Evolutionary conservation across 2,113 vertebrate species (phyloP), one percentile per base, ranked within the genome.

Genomic region (Rhinogobius similis): DNA sequence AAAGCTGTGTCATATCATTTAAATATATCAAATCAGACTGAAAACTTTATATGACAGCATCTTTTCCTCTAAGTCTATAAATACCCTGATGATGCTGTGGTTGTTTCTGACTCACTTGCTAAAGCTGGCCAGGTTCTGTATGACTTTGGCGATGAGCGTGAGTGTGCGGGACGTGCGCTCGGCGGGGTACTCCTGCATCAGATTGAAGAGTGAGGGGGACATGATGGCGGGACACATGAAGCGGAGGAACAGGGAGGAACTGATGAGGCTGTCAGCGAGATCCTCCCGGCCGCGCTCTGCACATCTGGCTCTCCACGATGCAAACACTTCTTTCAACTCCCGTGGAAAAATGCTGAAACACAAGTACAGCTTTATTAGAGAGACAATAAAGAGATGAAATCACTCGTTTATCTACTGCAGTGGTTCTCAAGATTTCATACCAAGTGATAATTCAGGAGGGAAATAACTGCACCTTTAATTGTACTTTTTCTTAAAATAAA

Each of bases 41-140:
- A 38, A n/a, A 61, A 61, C 20, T 38, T 58, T 29, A n/a, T 61
- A 32, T 20, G 56, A 10, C 29, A n/a, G 29, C 50, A 56, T 56
- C 13, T 56, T 20, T 18, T 8, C 0, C 20, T n/a, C 58, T n/a
- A n/a, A n/a, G 18, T 61, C 58, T 61, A 61, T 20, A n/a, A 61
- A 61, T 52, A 46, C 18, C 53, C 26, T n/a, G n/a, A 53, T 18
- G 53, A 61, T 7, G 69, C 36, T 41, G 41, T 5, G 62, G 66
- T 26, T 50, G 62, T 75, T 29, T 65, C 68, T 56, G 68, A 92
- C 97, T 97, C 91, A 98, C 97, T 98, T 99, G 94, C 90, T 94
- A 91, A 98, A 97, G 94, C 95, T 98, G 94, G 97, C 97, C 92
- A 99, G 84, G 94, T 97, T 99, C 94, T 99, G 97, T 93, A 98